Conservation (phyloP, 2,888 invertebrate species). For the Mythimna lalbum region DNA sequence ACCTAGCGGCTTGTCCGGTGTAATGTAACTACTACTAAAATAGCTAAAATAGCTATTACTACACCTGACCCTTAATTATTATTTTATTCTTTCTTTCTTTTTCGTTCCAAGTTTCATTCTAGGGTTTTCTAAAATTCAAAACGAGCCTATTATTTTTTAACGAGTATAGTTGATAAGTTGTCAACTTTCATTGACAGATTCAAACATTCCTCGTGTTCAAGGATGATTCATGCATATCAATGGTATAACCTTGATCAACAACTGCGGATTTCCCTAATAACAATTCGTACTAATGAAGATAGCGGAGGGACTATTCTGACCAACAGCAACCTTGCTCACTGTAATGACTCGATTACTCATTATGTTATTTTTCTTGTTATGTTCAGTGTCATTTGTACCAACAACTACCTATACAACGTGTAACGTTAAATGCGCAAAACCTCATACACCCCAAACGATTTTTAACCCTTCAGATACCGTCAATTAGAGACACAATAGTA, state of each 20-base stretch:
- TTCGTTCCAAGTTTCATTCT: too few relatives aligned
- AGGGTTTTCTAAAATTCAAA: too few relatives aligned
- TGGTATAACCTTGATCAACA: neutral
- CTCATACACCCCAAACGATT: too few relatives aligned
- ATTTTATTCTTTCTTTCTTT: too few relatives aligned
- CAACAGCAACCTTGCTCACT: neutral
- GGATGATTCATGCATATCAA: conserved; percentile 13
- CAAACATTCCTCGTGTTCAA: neutral
- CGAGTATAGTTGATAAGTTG: neutral
- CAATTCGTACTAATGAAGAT: neutral
- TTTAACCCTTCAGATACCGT: too few relatives aligned
- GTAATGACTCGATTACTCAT: conserved; percentile 14
- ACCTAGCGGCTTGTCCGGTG: too few relatives aligned
- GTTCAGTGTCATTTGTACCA: neutral
- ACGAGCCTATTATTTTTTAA: too few relatives aligned
- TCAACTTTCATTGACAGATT: neutral
- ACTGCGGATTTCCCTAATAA: neutral
- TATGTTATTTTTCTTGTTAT: conserved; percentile 16
- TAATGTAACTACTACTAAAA: too few relatives aligned
- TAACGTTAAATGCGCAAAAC: too few relatives aligned
- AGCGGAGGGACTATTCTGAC: neutral
- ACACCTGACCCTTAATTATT: too few relatives aligned
- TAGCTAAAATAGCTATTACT: too few relatives aligned
- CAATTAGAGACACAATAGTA: too few relatives aligned
- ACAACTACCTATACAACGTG: conserved; percentile 9